Percentiles rank a stretch among this genome's conserved stretches.
Conservation (phyloP, 2,113 vertebrate species). For the Cynocephalus volans region DNA sequence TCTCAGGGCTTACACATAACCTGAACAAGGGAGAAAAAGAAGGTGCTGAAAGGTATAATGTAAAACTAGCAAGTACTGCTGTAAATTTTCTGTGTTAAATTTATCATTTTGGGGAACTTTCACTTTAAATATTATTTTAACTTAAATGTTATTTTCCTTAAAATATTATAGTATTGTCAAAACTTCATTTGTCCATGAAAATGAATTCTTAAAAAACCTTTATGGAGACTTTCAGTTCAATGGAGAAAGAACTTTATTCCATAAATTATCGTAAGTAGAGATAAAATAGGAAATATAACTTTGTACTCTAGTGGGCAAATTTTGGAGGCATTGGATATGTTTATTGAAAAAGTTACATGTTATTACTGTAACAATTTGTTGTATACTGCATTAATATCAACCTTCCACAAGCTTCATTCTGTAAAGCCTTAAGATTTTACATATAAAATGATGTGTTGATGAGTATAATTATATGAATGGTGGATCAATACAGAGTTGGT, state of each 20-base stretch:
- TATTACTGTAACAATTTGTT: conserved; percentile 68
- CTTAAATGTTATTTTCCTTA: too few relatives aligned
- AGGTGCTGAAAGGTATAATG: conserved; percentile 60
- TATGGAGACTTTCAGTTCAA: conserved; percentile 14
- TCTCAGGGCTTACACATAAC: conserved; percentile 80
- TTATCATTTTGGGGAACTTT: conserved; percentile 50
- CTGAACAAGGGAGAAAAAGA: conserved; percentile 81
- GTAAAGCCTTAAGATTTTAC: conserved; percentile 46
- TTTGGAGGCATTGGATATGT: conserved; percentile 59
- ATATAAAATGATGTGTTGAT: conserved; percentile 48
- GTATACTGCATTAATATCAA: neutral
- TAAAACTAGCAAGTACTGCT: conserved; percentile 25
- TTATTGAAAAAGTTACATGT: conserved; percentile 44
- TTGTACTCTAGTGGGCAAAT: conserved; percentile 31
- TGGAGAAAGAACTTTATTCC: conserved; percentile 38
- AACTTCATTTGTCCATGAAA: conserved; percentile 65
- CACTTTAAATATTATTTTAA: conserved; percentile 4
- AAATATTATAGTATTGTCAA: conserved; percentile 53
- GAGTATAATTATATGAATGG: conserved; percentile 61
- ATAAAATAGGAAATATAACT: conserved; percentile 54
- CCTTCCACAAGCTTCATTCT: conserved; percentile 45
- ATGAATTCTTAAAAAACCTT: conserved; percentile 29
- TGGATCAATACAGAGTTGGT: conserved; percentile 12
- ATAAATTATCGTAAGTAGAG: conserved; percentile 35
- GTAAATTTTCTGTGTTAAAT: conserved; percentile 60